Base-by-base conservation (phyloP, 53 echinoderm and acorn worm species). In the Hippasteria phrygiana region DNA sequence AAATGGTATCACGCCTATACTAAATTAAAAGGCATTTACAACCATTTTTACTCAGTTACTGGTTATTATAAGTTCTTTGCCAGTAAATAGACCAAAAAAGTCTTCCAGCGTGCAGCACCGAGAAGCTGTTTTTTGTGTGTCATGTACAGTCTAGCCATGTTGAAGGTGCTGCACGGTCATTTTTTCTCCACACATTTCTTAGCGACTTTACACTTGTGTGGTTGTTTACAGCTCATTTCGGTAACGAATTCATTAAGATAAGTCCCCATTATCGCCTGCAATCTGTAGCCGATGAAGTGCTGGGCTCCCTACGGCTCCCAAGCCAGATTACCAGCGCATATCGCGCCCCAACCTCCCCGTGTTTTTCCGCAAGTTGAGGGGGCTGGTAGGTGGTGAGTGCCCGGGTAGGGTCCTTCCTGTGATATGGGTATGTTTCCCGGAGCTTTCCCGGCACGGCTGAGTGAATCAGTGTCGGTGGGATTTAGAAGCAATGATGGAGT, bases 401-500 rank as follows among this genome's bases (percentile, higher is more conserved):
- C 16, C 8, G 62, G 81, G 64, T 41, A 62, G 11, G 65, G 64
- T 66, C 46, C 24, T 81, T 81, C 81, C 81, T 81, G 81, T 81
- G 81, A 63, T 81, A 81, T 40, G 45, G 26, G 66, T 42, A 64
- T 27, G 28, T 64, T 81, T 80, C 42, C 81, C 81, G 81, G 81
- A 43, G 81, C 26, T 45, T 65, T 66, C 16, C 42, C 66, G 66
- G 81, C 18, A 27, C 38, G 62, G 45, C 22, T 81, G 81, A 81
- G 63, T 81, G 81, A 81, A 81, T 28, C 40, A 81, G 65, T 81
- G 63, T 81, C 81, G 81, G 81, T 81, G 32, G 66, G 31, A 29
- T 63, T 81, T 32, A 64, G 62, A 20, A 65, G 81, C 81, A 81
- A 64, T 81, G 81, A 81, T 65, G 65, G 81, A 81, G 81, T 81